phyloP scores from a whole-genome alignment of 2,888 invertebrate species.

The Agrotis clavis region DNA sequence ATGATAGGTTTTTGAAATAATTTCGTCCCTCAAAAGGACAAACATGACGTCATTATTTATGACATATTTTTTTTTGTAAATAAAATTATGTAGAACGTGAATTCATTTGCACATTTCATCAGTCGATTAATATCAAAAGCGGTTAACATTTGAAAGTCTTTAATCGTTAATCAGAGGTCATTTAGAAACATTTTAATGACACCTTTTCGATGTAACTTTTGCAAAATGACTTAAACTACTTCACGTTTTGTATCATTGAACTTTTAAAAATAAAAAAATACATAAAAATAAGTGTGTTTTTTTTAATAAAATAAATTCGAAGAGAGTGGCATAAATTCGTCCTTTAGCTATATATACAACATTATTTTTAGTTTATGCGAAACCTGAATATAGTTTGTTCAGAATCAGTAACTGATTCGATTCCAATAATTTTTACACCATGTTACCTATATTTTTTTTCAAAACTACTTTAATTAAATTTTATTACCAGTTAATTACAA shows the following conservation, averaged over 20 bases:
- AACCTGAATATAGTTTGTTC: too few species aligned
- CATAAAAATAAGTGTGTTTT: too few species aligned
- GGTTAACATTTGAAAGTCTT: neutral
- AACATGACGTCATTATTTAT: neutral
- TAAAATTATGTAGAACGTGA: neutral
- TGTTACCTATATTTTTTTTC: too few species aligned
- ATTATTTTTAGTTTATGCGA: too few species aligned
- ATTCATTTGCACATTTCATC: neutral
- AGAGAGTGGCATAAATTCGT: too few species aligned
- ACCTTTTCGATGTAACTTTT: neutral
- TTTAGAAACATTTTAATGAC: constrained; percentile 9
- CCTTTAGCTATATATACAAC: too few species aligned
- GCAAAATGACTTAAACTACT: neutral
- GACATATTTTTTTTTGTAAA: neutral
- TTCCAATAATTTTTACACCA: too few species aligned
- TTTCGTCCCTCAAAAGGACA: neutral
- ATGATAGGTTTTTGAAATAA: neutral
- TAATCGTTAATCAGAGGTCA: constrained; percentile 24
- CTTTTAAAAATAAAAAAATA: neutral
- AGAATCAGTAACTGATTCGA: too few species aligned
- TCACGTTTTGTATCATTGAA: constrained; percentile 9
- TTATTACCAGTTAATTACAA: too few species aligned
- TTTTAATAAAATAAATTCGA: neutral
- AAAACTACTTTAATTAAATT: too few species aligned
- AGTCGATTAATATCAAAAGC: neutral